These are phyloP conservation scores for Enteromius treurensis DNA, from an alignment of 2,797 vertebrate species.

Conservation along the genomic window DNA sequence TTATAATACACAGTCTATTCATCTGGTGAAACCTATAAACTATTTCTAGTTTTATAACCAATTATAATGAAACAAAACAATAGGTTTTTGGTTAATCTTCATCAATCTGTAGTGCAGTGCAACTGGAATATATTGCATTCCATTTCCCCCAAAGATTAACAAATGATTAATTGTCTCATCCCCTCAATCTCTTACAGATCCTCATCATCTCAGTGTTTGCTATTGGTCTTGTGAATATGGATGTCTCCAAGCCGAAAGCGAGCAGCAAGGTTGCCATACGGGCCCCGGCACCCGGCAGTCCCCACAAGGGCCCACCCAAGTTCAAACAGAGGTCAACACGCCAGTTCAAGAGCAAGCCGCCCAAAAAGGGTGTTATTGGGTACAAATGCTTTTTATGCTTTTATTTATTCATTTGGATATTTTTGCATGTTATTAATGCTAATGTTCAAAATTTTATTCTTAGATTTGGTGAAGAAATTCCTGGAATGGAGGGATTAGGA, in stretches of 20 bases:
- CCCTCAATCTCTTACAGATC: slow-evolving; percentile 19
- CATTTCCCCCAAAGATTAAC: neutral
- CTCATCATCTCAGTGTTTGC: neutral
- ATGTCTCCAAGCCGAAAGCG: slow-evolving; percentile 77
- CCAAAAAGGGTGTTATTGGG: slow-evolving; percentile 89
- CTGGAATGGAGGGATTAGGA: slow-evolving; percentile 90
- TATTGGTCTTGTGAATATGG: slow-evolving; percentile 75
- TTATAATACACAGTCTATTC: slow-evolving; percentile 13
- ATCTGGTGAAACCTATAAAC: neutral
- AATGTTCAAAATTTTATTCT: slow-evolving; percentile 4
- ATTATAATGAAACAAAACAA: neutral
- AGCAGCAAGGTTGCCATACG: slow-evolving; percentile 71
- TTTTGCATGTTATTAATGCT: neutral
- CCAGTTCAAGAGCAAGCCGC: slow-evolving; percentile 91
- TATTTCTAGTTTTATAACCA: neutral
- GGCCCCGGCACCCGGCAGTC: slow-evolving; percentile 75
- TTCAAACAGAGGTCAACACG: slow-evolving; percentile 88
- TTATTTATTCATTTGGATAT: neutral
- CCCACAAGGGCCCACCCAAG: slow-evolving; percentile 82
- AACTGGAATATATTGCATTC: neutral
- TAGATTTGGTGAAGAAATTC: slow-evolving; percentile 90
- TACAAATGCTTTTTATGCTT: slow-evolving; percentile 55
- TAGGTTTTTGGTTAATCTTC: neutral
- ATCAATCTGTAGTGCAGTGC: neutral
- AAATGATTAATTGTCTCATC: neutral